Evolutionary conservation across 2,113 vertebrate species (phyloP).

Genomic region (Sialia sialis): DNA sequence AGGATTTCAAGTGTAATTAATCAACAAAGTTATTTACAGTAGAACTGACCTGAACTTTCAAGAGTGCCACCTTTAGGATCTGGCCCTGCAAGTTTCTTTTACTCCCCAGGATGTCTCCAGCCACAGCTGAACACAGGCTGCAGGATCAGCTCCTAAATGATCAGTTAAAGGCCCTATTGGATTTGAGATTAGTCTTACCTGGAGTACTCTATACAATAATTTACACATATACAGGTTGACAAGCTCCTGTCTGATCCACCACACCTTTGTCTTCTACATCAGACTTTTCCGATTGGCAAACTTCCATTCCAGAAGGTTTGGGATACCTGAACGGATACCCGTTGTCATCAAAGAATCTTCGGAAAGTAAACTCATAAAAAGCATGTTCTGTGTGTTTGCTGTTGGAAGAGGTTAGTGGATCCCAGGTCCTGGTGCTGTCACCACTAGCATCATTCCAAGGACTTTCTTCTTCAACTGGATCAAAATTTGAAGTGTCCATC

Average conservation of each 20-base stretch:
- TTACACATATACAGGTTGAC: conserved; percentile 96
- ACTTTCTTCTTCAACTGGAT: conserved; percentile 93
- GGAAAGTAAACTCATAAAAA: conserved; percentile 98
- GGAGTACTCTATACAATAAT: conserved; percentile 43
- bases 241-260: conserved; percentile 81
- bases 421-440: conserved; percentile 86
- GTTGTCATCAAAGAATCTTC: conserved; percentile 96
- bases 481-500: conserved; percentile 99
- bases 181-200: conserved; percentile 30
- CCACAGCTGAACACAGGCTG: neutral
- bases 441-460: conserved; percentile 85
- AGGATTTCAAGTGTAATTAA: conserved; percentile 58
- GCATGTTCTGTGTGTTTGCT: conserved; percentile 94
- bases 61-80: conserved; percentile 16
- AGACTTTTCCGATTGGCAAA: conserved; percentile 49
- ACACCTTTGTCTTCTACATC: conserved; percentile 32
- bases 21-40: conserved; percentile 31
- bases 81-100: neutral
- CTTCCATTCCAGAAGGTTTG: conserved; percentile 79
- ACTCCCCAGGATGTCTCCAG: neutral
- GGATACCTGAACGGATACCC: conserved; percentile 95
- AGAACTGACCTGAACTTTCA: conserved; percentile 26
- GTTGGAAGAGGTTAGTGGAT: conserved; percentile 79
- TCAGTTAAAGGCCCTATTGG: conserved; percentile 34
- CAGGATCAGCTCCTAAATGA: conserved; percentile 39